Evolutionary conservation across 2,888 invertebrate genomes (phyloP), one percentile per base, ranked within the genome.

Genomic region (Sisyra terminalis): DNA sequence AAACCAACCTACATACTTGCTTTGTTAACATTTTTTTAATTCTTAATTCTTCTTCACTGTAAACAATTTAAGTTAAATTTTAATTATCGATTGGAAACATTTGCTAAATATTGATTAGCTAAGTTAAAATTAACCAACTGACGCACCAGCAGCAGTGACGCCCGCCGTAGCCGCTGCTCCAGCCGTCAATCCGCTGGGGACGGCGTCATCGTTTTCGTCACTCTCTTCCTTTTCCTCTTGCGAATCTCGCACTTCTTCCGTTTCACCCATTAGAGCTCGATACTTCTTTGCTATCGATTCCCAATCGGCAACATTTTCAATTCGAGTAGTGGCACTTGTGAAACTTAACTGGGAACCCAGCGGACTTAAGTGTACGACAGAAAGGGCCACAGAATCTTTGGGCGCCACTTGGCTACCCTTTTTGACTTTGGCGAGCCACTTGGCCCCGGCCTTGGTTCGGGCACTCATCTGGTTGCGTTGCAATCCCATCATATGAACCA

Each of bases 261-360:
- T 62, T 41, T 66, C 67, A 11, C 80, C 78, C 48, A 76, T 70
- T 8, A 89, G 65, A 0, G 82, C 80, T 14, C 87, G 70, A 59
- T 90, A 92, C 57, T 88, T 89, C 64, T 84, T 84, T 15, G 89
- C 83, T 45, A 90, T 89, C 2, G 79, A 70, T 54, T 87, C 86
- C 90, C 90, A 92, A 59, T 92, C 89, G 2, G 86, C 85, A 6
- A 90, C 87, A 54, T 82, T 86, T 58, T 89, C 89, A 50, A 89
- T 88, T 50, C 85, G 71, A 38, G 78, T 80, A 40, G 76, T 75
- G 44, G 70, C 69, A 49, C 79, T 77, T 54, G 74, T 77, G 63
- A 88, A 84, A 55, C 87, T 86, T 48, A 86, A 63, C 58, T 87
- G 86, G 0, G 87, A 87, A 18, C 88, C 87, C 10, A 88, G 63